These are phyloP conservation scores for Mormyrops boulengeri DNA, from an alignment of 2,797 vertebrate species.

Conservation along the genomic window DNA sequence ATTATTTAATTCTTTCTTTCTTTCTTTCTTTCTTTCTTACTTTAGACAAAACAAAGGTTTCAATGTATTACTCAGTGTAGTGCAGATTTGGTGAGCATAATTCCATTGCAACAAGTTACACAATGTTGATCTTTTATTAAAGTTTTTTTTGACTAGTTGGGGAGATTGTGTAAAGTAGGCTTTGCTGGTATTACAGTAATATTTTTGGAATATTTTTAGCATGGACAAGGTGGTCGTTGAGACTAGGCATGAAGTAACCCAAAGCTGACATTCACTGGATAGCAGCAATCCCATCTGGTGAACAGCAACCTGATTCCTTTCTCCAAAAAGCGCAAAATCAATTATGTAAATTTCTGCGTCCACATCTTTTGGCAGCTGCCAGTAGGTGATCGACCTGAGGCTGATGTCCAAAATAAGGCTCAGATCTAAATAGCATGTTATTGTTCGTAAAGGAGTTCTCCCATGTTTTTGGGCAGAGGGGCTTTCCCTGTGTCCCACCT, in stretches of 20 bases:
- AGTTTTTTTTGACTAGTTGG: not conserved
- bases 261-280: not conserved
- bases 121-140: not conserved
- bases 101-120: not conserved
- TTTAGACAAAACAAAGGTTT: not conserved
- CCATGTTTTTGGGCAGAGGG: not conserved
- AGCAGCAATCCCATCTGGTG: not conserved
- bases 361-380: not conserved
- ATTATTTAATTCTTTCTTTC: not conserved
- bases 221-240: no score
- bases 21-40: not conserved
- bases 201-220: not conserved
- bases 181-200: not conserved
- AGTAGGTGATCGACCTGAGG: not conserved
- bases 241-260: not conserved
- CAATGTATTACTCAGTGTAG: not conserved
- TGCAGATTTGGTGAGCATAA: not conserved
- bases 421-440: not conserved
- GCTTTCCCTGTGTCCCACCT: not conserved
- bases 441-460: not conserved
- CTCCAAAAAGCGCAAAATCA: not conserved
- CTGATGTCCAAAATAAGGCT: not conserved
- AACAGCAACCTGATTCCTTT: not conserved
- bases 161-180: not conserved
- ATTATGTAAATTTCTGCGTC: not conserved